These are phyloP conservation scores for Drosophila teissieri DNA, from an alignment of 1,140 invertebrate species.

Conservation along the genomic window DNA sequence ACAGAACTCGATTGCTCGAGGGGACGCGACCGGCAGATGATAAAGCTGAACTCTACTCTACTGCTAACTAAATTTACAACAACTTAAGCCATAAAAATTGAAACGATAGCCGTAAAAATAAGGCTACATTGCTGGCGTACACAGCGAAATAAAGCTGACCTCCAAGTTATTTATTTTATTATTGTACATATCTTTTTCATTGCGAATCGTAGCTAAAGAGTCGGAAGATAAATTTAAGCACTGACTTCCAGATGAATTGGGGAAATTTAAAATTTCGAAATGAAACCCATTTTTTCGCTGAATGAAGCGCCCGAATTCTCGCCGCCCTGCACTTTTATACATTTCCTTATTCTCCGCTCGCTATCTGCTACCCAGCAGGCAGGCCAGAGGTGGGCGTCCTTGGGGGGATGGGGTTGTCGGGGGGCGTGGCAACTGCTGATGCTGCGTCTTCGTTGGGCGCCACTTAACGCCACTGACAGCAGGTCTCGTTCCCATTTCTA, in stretches of 20 bases:
- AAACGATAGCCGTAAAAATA: conserved; percentile 70
- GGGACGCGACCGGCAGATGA: conserved; percentile 27
- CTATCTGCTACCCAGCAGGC: conserved; percentile 62
- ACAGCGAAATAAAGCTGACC: not conserved
- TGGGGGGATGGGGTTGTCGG: not conserved
- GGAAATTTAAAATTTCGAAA: not conserved
- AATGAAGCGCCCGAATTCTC: not conserved
- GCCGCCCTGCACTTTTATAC: not conserved
- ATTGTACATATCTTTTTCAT: no score
- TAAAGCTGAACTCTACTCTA: conserved; percentile 43
- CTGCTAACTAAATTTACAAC: conserved; percentile 68
- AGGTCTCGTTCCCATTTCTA: conserved; percentile 17
- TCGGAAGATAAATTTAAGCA: no score
- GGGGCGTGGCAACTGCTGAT: conserved; percentile 47
- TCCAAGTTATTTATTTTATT: no score
- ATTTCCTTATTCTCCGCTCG: conserved; percentile 22
- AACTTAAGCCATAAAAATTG: conserved; percentile 78
- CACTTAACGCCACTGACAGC: conserved; percentile 67
- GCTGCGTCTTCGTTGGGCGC: conserved; percentile 67
- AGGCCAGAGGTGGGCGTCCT: not conserved
- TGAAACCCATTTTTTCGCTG: not conserved
- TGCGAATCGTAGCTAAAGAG: no score
- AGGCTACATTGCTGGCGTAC: conserved; percentile 33
- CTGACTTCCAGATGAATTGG: not conserved
- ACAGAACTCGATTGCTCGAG: conserved; percentile 22